phyloP scores from a whole-genome alignment of 2,113 vertebrate genomes.

The Arothron firmamentum region DNA sequence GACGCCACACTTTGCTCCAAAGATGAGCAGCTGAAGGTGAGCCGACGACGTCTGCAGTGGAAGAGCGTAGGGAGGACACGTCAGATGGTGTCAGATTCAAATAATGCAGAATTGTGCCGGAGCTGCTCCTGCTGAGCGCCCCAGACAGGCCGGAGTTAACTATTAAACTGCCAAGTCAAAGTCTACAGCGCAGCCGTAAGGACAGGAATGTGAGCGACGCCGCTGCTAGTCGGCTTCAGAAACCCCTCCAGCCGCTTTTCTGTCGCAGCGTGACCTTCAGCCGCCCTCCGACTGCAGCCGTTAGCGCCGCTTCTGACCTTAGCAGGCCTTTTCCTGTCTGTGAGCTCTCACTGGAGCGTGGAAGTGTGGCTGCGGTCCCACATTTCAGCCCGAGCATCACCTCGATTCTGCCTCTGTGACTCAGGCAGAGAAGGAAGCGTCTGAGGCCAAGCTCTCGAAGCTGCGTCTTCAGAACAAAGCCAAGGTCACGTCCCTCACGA shows the following conservation, averaged over 20 bases:
- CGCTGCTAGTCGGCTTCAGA: neutral
- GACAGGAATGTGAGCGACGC: constrained; percentile 25
- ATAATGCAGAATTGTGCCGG: too few species aligned
- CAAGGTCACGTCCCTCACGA: constrained; percentile 81
- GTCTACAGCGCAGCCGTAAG: neutral
- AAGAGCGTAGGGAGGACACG: too few species aligned
- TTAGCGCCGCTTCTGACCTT: too few species aligned
- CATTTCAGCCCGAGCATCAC: too few species aligned
- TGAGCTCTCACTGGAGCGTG: too few species aligned
- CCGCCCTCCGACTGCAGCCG: too few species aligned
- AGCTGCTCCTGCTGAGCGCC: neutral
- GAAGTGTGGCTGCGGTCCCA: too few species aligned
- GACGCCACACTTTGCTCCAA: constrained; percentile 76
- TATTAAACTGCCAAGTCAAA: constrained; percentile 23
- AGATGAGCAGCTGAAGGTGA: constrained; percentile 85
- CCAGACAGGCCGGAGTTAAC: constrained; percentile 21
- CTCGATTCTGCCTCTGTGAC: neutral
- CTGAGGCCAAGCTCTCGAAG: constrained; percentile 82
- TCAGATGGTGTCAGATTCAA: too few species aligned
- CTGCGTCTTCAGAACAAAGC: constrained; percentile 87
- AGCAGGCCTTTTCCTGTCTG: too few species aligned
- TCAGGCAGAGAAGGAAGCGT: constrained; percentile 82
- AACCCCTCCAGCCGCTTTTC: neutral
- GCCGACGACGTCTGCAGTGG: too few species aligned
- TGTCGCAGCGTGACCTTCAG: too few species aligned